Evolutionary conservation across 2,888 invertebrate species (phyloP), one percentile per base, ranked within the genome.

Genomic region (Leptogaster cylindrica): DNA sequence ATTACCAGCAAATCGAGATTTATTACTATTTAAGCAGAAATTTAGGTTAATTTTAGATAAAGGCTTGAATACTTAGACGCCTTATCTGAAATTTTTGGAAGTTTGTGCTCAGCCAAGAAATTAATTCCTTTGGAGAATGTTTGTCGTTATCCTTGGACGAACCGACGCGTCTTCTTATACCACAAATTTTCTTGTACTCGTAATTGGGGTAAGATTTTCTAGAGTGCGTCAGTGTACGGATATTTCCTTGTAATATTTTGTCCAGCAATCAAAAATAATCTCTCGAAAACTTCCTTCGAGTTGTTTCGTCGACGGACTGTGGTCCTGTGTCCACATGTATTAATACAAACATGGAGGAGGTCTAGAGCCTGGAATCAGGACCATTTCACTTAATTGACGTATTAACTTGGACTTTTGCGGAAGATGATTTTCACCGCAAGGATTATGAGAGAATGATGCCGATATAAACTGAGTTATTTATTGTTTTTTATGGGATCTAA

Each of bases 21-120:
- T 70, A 70, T 70, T 70, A 61, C 61, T 65, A 67, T 70, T 70
- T 70, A 70, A 67, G 67, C 44, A 70, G 58, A 70, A 67, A 67
- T 67, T 70, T 67, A 65, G 67, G 70, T 67, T 70, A 67, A 70
- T 67, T 70, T 70, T 46, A 70, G 70, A 70, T 70, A 70, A 70
- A 67, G 67, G 65, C 44, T 61, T 70, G 61, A 51, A 25, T 23
- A 23, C 41, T 58, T 58, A 39, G 58, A 31, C 27, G 65, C 33
- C 55, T 55, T 66, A 66, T 55, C 55, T 55, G 20, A 16, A 2
- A 66, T 31, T 63, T 63, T 63, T 44, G 63, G 63, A 41, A 31
- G 16, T 63, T 46, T 39, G 36, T 39, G 6, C 14, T 36, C 31
- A 33, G 39, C 12, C 3, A 20, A 8, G 2, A 25, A 14, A 58